A percentile compares a stretch with the other conserved stretches of the same genome.
Conservation (phyloP, 2,888 invertebrate species). For the Lordiphosa andalusiaca region DNA sequence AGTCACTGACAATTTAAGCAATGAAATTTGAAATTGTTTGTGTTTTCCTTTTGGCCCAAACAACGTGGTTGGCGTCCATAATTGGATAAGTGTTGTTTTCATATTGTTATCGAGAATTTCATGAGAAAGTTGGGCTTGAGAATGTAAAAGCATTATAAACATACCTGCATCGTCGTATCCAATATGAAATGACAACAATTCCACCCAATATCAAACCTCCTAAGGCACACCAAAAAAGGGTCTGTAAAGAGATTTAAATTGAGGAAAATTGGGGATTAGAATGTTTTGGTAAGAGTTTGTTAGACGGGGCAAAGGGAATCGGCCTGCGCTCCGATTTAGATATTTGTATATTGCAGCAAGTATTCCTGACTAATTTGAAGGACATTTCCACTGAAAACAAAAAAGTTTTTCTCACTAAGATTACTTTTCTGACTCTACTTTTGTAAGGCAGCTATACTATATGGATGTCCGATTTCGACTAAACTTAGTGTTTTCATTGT, state of each 20-base stretch:
- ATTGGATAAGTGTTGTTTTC: slow-evolving; percentile 30
- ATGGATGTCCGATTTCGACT: too few species aligned
- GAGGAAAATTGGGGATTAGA: not conserved
- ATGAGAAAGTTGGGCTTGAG: not conserved
- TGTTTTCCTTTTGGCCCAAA: slow-evolving; percentile 8
- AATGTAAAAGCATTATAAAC: slow-evolving; percentile 24
- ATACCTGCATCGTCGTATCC: slow-evolving; percentile 81
- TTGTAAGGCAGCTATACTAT: too few species aligned
- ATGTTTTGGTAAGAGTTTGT: not conserved
- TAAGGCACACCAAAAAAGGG: slow-evolving; percentile 80
- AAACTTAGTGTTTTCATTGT: too few species aligned
- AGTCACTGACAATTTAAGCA: slow-evolving; percentile 40
- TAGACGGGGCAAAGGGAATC: too few species aligned
- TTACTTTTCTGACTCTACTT: too few species aligned
- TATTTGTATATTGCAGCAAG: too few species aligned
- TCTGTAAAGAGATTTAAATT: slow-evolving; percentile 62
- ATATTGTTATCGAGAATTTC: slow-evolving; percentile 7
- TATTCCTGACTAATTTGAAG: too few species aligned
- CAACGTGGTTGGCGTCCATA: slow-evolving; percentile 18
- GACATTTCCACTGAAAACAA: too few species aligned
- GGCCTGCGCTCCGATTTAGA: too few species aligned
- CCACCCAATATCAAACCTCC: slow-evolving; percentile 79
- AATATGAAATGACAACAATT: slow-evolving; percentile 80
- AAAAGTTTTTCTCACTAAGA: too few species aligned
- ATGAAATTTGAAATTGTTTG: slow-evolving; percentile 3